phyloP scores from a whole-genome alignment of 2,888 invertebrate species.

The Thyatira batis region DNA sequence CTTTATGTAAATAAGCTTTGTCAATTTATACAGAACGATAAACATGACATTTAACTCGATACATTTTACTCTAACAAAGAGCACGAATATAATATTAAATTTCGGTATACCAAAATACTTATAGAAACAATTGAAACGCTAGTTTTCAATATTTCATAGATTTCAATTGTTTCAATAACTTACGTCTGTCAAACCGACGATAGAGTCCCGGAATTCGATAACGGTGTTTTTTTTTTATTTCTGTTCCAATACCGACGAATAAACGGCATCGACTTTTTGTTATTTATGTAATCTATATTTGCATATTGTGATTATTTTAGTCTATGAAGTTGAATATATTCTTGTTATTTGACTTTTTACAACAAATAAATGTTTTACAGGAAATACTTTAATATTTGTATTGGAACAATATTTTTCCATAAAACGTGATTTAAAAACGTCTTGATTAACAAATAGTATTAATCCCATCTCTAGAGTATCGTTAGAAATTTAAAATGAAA shows the following conservation, averaged over 20 bases:
- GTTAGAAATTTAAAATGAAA: too few species aligned
- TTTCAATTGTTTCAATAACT: conserved; percentile 54
- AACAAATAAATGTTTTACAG: too few species aligned
- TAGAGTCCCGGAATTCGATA: conserved; percentile 41
- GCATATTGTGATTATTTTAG: conserved; percentile 38
- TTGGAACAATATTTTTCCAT: too few species aligned
- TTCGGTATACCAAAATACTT: conserved; percentile 30
- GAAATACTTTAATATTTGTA: too few species aligned
- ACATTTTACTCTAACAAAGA: not conserved
- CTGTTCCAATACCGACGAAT: conserved; percentile 30
- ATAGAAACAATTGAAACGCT: conserved; percentile 31
- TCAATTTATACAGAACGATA: not conserved
- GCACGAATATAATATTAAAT: conserved; percentile 24
- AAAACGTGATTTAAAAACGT: too few species aligned
- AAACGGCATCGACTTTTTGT: conserved; percentile 30
- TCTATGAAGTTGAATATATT: conserved; percentile 11
- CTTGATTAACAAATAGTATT: too few species aligned
- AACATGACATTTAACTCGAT: too few species aligned
- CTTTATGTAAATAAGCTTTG: not conserved
- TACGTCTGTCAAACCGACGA: conserved; percentile 55
- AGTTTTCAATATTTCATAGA: conserved; percentile 57
- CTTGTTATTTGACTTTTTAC: conserved; percentile 7
- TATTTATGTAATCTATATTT: conserved; percentile 41
- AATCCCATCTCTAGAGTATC: too few species aligned
- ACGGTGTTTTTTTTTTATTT: conserved; percentile 20